These are phyloP conservation scores for Caenorhabditis brenneri DNA, from an alignment of 1,140 invertebrate species.

Conservation along the genomic window DNA sequence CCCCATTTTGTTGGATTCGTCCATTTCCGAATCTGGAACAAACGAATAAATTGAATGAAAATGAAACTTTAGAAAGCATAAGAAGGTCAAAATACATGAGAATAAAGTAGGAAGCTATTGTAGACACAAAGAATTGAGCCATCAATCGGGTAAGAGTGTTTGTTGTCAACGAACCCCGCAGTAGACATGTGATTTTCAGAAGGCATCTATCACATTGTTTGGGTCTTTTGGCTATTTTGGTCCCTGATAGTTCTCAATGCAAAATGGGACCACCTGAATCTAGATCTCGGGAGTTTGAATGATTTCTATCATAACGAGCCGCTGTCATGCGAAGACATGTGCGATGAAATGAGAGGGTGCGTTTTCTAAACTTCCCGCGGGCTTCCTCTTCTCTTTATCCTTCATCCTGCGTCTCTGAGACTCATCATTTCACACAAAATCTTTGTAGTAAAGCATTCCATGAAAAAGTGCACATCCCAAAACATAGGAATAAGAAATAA, in stretches of 20 bases:
- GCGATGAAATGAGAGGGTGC: neutral
- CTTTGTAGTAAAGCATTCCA: slow-evolving; percentile 17
- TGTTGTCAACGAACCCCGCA: neutral
- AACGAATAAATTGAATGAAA: neutral
- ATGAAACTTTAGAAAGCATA: neutral
- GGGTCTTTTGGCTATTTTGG: neutral
- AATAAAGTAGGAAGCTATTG: neutral
- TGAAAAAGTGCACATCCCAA: slow-evolving; percentile 8
- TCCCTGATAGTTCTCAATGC: neutral
- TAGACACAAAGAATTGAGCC: neutral
- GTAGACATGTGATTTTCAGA: neutral
- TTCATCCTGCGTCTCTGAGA: neutral
- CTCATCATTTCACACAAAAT: neutral
- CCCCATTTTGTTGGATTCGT: slow-evolving; percentile 56
- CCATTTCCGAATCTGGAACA: neutral
- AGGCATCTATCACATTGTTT: neutral
- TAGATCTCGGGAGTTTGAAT: neutral
- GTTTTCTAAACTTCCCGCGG: neutral
- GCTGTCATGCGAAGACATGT: neutral
- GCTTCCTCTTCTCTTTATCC: neutral
- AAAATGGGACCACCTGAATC: neutral
- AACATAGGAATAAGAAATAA: neutral
- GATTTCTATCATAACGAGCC: slow-evolving; percentile 7
- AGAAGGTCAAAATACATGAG: neutral
- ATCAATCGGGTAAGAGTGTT: neutral